phyloP scores from a whole-genome alignment of 1,140 invertebrate species.

The Eciton burchellii region DNA sequence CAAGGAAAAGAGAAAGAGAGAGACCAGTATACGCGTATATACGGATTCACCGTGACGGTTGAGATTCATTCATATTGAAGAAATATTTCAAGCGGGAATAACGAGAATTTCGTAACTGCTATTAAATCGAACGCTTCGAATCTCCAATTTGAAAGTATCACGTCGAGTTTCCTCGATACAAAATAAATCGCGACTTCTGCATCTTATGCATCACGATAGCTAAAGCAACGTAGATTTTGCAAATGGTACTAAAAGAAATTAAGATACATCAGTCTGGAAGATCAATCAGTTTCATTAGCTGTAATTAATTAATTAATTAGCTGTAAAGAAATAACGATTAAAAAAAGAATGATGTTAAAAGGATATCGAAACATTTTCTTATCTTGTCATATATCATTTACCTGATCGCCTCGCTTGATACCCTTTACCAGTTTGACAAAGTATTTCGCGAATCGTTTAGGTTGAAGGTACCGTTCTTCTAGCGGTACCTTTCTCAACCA shows the following conservation, averaged over 20 bases:
- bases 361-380: not conserved
- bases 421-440: conserved; percentile 88
- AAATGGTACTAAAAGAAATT: too few species aligned
- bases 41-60: conserved; percentile 29
- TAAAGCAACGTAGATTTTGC: not conserved
- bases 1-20: conserved; percentile 21
- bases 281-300: too few species aligned
- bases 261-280: too few species aligned
- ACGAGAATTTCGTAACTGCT: conserved; percentile 68
- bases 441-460: conserved; percentile 87
- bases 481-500: conserved; percentile 88
- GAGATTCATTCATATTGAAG: conserved; percentile 71
- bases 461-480: conserved; percentile 76
- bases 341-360: not conserved
- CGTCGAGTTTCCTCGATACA: conserved; percentile 16
- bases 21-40: not conserved
- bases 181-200: not conserved
- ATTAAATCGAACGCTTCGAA: conserved; percentile 46
- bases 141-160: conserved; percentile 58
- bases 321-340: not conserved
- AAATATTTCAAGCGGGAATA: conserved; percentile 69
- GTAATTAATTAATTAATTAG: too few species aligned
- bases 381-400: conserved; percentile 71
- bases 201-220: not conserved
- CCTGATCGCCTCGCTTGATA: conserved; percentile 87